Conservation (phyloP, 2,888 invertebrate genomes). For the Metallyticus violacea region DNA sequence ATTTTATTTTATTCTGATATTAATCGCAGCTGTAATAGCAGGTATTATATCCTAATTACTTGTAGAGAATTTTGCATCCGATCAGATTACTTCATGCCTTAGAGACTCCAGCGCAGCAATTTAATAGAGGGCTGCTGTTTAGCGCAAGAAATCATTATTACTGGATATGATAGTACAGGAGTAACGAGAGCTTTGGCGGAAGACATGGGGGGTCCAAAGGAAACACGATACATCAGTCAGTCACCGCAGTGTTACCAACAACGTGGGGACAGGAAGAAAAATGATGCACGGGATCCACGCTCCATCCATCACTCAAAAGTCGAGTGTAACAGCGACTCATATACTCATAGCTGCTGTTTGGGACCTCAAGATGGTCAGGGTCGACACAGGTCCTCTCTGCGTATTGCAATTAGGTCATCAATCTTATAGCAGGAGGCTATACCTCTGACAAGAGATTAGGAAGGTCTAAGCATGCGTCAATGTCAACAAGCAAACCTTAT, state of each 20-base stretch:
- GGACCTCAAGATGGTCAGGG: too few relatives aligned
- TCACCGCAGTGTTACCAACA: neutral
- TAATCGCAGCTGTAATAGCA: neutral
- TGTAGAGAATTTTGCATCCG: neutral
- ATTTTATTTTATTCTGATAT: neutral
- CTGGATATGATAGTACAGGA: neutral
- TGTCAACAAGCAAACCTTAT: too few relatives aligned
- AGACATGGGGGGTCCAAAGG: conserved; percentile 17
- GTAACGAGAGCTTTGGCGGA: neutral
- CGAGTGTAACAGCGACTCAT: neutral
- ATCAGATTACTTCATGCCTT: neutral
- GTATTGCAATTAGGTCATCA: too few relatives aligned
- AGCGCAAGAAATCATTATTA: neutral
- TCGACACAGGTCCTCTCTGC: too few relatives aligned
- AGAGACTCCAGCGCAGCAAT: neutral
- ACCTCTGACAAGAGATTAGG: too few relatives aligned
- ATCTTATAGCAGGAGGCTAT: too few relatives aligned
- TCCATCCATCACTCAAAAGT: conserved; percentile 26
- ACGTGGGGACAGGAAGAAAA: conserved; percentile 30
- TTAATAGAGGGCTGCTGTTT: neutral
- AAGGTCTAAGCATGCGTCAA: too few relatives aligned
- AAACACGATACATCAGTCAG: conserved; percentile 21
- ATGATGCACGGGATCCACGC: conserved; percentile 19
- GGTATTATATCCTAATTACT: neutral
- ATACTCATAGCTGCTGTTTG: neutral